A percentile compares a stretch with the other conserved stretches of the same genome.
Conservation (phyloP, 2,888 invertebrate species). For the Rotaria macrura region DNA sequence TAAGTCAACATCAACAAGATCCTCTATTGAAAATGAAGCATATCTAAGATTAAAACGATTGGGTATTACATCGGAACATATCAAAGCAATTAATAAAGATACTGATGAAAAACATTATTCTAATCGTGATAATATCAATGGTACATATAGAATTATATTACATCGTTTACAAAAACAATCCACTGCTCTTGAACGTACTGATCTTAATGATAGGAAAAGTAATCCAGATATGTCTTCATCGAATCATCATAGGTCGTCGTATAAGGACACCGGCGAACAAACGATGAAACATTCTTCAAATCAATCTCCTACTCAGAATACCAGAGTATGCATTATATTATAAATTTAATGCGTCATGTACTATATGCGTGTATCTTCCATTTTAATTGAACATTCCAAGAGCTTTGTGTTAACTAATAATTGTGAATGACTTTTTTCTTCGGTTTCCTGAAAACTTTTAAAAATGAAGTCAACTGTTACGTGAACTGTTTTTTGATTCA, state of each 20-base stretch:
- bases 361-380: not conserved
- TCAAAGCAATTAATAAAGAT: not conserved
- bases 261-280: not conserved
- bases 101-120: not conserved
- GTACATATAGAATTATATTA: constrained; percentile 62
- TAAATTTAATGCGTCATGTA: not conserved
- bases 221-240: not conserved
- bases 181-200: not conserved
- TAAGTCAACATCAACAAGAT: not conserved
- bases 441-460: too few species aligned
- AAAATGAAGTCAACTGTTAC: too few species aligned
- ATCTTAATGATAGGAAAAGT: not conserved
- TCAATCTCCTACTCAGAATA: not conserved
- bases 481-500: too few species aligned
- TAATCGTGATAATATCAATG: constrained; percentile 40
- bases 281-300: not conserved
- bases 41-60: not conserved
- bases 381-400: not conserved
- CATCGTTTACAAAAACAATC: constrained; percentile 48
- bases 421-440: too few species aligned
- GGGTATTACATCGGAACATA: not conserved
- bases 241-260: not conserved
- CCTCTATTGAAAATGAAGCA: not conserved
- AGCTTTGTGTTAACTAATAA: too few species aligned
- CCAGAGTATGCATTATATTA: not conserved